phyloP scores from a whole-genome alignment of 2,888 invertebrate genomes.

The Tromatobia lineatoria region DNA sequence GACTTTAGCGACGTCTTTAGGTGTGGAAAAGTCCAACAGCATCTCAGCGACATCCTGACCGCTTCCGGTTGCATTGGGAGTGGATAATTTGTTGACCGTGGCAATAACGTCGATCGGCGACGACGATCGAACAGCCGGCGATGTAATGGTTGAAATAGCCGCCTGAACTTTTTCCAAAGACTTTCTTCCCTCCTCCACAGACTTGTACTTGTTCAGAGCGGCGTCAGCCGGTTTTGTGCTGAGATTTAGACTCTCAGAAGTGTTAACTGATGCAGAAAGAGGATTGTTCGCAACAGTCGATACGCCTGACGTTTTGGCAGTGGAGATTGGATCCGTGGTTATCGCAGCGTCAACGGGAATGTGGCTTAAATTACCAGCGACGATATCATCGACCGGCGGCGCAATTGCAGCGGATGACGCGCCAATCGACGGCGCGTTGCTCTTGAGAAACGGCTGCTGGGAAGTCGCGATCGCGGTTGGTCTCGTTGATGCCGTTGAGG shows the following conservation, averaged over 20 bases:
- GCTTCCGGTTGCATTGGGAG: slow-evolving; percentile 73
- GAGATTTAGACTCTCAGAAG: slow-evolving; percentile 85
- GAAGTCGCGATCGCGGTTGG: slow-evolving; percentile 26
- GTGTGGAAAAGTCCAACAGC: slow-evolving; percentile 89
- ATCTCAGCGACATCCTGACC: slow-evolving; percentile 89
- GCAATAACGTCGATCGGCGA: slow-evolving; percentile 76
- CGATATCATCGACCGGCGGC: slow-evolving; percentile 77
- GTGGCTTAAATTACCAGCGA: slow-evolving; percentile 30
- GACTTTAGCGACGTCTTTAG: slow-evolving; percentile 86
- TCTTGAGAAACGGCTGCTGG: slow-evolving; percentile 73
- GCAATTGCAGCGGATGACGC: slow-evolving; percentile 76
- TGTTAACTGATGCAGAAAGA: slow-evolving; percentile 71
- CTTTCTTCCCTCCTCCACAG: slow-evolving; percentile 66
- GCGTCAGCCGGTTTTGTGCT: slow-evolving; percentile 85
- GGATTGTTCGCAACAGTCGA: slow-evolving; percentile 41
- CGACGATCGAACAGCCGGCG: slow-evolving; percentile 25
- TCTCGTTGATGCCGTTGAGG: slow-evolving; percentile 69
- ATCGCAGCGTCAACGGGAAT: slow-evolving; percentile 48
- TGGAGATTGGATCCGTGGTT: slow-evolving; percentile 33
- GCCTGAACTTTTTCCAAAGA: slow-evolving; percentile 74
- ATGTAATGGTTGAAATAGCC: slow-evolving; percentile 56
- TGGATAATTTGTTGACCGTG: slow-evolving; percentile 82
- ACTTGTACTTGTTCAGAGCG: slow-evolving; percentile 82
- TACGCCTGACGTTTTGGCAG: slow-evolving; percentile 56
- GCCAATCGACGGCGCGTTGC: slow-evolving; percentile 71